These are phyloP conservation scores for Stomatorhinus ivindoensis DNA, from an alignment of 2,113 vertebrate species.

Conservation along the genomic window DNA sequence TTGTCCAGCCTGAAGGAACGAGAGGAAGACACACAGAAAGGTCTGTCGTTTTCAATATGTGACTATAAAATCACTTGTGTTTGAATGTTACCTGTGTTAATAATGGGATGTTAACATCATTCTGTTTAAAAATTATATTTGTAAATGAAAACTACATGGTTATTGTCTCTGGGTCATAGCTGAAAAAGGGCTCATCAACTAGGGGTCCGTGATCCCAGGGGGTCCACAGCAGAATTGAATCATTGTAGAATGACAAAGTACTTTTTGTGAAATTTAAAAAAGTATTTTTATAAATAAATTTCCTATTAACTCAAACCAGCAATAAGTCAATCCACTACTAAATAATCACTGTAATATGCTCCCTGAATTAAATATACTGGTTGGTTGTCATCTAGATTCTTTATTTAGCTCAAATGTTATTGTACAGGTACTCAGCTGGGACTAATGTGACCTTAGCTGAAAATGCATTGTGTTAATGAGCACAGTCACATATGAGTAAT, in stretches of 20 bases:
- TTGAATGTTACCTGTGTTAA: not conserved
- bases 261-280: not conserved
- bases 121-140: not conserved
- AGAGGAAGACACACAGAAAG: slow-evolving; percentile 17
- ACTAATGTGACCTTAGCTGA: not conserved
- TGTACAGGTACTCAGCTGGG: not conserved
- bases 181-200: not conserved
- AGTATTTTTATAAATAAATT: not conserved
- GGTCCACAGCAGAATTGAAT: not conserved
- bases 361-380: not conserved
- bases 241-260: not conserved
- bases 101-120: not conserved
- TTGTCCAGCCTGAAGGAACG: slow-evolving; percentile 52
- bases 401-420: not conserved
- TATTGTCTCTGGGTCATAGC: not conserved
- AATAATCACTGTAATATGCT: not conserved
- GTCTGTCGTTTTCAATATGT: not conserved
- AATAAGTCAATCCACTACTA: not conserved
- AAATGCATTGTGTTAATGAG: not conserved
- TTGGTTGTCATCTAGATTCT: not conserved
- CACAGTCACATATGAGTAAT: not conserved
- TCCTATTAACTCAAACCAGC: not conserved
- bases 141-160: not conserved
- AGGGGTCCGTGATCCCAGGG: too few relatives aligned
- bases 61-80: not conserved